Base-by-base conservation (phyloP, 1,140 invertebrate genomes). In the Odontomachus brunneus region DNA sequence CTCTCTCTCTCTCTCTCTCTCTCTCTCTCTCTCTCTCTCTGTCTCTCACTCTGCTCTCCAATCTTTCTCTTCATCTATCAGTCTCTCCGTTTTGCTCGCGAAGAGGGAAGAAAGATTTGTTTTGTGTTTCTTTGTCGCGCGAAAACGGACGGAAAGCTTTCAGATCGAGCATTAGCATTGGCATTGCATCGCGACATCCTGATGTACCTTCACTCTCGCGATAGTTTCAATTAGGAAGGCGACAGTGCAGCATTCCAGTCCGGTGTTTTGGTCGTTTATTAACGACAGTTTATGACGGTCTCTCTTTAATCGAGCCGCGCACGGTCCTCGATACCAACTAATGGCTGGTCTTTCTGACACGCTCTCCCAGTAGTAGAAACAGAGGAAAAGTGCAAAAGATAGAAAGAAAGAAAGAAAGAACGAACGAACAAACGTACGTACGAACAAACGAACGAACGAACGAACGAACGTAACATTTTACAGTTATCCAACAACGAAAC, bases 401-500 rank as follows among this genome's bases (percentile, higher is more conserved):
- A 80, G 66, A 67, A 59, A 78, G 11, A 73, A 65, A 83, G 11
- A 29, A 44, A 60, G 55, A 55, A 48, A 72, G 63, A 62, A 59
- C 38, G 38, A 11, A 44, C 38, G 38, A 44, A 44, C 38, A 7
- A 44, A 44, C 38, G 38, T 7, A 44, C 38, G 12, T 66, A 65
- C 74, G 11, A 22, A 44, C 53, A 49, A 55, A 48, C 65, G 55
- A 80, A 66, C 22, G 66, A 29, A 60, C 48, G 53, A 49, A 60
- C 48, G 44, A 71, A 80, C 48, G 63, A 60, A 66, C 89, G 89
- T 90, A 87, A 91, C 87, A 91, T 91, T 92, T 94, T 93, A 87
- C 93, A 94, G 93, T 94, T 92, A 91, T 92, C 91, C 91, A 92
- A 92, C 91, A 92, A 92, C 92, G 92, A 93, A 91, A 91, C 92